Evolutionary conservation across 2,888 invertebrate genomes (phyloP), one percentile per base, ranked within the genome.

Genomic region (Lycia hirtaria): DNA sequence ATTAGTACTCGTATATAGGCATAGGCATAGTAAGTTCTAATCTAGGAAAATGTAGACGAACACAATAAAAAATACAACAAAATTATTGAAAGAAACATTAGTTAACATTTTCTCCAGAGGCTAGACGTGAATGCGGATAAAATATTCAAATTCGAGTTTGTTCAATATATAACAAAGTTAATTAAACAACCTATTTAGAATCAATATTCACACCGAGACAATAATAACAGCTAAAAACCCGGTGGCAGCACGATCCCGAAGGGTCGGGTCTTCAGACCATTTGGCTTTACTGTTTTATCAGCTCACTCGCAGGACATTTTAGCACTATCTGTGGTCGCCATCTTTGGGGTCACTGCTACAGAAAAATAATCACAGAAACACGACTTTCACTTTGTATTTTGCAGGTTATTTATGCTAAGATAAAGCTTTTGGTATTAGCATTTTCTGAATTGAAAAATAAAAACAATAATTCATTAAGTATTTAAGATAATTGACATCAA

Each of bases 211-310:
- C 41, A 50, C 35, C 33, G 30, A 37, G 51, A 55, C 55, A 51
- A 54, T 55, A 55, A 55, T 51, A 51, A 54, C 51, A 24, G 47
- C 41, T 48, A 55, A 59, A 58, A 59, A 50, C 45, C 47, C 41
- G 50, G 53, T 38, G 15, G 26, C 38, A 14, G 22, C 33, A 56
- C 35, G 54, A 48, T 40, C 56, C 63, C 60, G 58, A 49, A 55
- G 58, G 65, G 57, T 56, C 68, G 71, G 67, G 64, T 70, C 68
- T 72, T 69, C 65, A 68, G 64, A 80, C 81, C 84, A 86, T 84
- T 84, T 81, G 85, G 85, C 75, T 77, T 80, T 78, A 81, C 71
- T 77, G 76, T 79, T 83, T 88, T 90, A 90, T 90, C 90, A 80
- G 83, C 64, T 64, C 67, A 73, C 74, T 75, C 71, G 81, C 88